These are phyloP conservation scores for Macrobrachium nipponense DNA, from an alignment of 1,140 invertebrate species.

Conservation along the genomic window DNA sequence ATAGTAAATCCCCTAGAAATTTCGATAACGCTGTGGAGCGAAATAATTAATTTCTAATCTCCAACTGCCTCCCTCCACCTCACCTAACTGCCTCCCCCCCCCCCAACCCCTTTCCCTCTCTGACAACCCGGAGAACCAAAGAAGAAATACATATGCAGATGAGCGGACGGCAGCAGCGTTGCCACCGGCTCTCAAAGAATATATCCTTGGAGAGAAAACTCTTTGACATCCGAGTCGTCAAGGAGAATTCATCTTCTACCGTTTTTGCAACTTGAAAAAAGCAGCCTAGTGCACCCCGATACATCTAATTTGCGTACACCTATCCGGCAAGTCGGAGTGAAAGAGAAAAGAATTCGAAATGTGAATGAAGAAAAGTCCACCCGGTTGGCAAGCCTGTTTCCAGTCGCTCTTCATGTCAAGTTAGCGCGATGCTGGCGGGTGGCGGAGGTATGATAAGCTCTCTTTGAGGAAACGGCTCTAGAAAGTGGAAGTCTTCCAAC, in stretches of 20 bases:
- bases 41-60: conserved; percentile 61
- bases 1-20: conserved; percentile 40
- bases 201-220: not conserved
- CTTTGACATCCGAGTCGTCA: not conserved
- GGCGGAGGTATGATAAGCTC: conserved; percentile 49
- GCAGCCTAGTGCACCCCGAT: no score
- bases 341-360: not conserved
- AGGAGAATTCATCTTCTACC: not conserved
- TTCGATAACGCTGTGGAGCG: conserved; percentile 48
- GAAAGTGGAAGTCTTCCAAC: conserved; percentile 23
- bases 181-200: conserved; percentile 22
- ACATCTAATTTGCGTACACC: no score
- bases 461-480: not conserved
- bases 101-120: no score
- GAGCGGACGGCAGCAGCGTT: conserved; percentile 47
- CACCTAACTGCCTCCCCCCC: no score
- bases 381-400: conserved; percentile 29
- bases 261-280: no score
- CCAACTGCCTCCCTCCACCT: conserved; percentile 35
- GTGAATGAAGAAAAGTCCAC: not conserved
- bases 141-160: conserved; percentile 61
- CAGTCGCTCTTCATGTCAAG: conserved; percentile 59
- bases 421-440: conserved; percentile 50
- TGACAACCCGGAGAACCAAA: conserved; percentile 26
- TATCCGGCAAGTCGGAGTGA: not conserved